phyloP scores from a whole-genome alignment of 2,888 invertebrate genomes.

The Blera fallax region DNA sequence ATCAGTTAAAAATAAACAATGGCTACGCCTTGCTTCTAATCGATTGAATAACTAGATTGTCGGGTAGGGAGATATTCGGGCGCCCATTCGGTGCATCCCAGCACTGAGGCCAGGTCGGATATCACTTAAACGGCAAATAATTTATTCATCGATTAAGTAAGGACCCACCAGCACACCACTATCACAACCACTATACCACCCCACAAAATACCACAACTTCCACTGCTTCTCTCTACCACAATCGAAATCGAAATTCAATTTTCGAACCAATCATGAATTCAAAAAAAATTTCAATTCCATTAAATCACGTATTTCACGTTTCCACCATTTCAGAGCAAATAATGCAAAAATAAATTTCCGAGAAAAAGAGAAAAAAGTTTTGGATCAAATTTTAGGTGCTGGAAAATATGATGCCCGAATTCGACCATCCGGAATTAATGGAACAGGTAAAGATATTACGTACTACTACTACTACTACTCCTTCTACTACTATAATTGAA shows the following conservation, averaged over 20 bases:
- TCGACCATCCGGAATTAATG: constrained; percentile 95
- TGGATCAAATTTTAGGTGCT: constrained; percentile 95
- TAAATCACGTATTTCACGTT: constrained; percentile 71
- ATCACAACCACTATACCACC: not conserved
- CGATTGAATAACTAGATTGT: constrained; percentile 71
- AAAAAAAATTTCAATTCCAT: constrained; percentile 68
- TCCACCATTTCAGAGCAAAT: constrained; percentile 85
- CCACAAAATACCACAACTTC: not conserved
- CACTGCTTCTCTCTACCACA: constrained; percentile 2
- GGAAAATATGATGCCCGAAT: constrained; percentile 96
- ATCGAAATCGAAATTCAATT: constrained; percentile 56
- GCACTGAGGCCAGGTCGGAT: not conserved
- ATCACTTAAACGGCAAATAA: constrained; percentile 63
- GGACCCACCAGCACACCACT: constrained; percentile 35
- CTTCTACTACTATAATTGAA: constrained; percentile 43
- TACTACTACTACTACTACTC: too few relatives aligned
- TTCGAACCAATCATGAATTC: constrained; percentile 59
- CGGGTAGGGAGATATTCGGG: constrained; percentile 33
- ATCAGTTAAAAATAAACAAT: constrained; percentile 69
- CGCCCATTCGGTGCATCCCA: not conserved
- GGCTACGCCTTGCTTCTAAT: constrained; percentile 59
- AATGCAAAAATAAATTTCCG: constrained; percentile 94
- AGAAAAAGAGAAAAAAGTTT: constrained; percentile 96
- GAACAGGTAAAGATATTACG: constrained; percentile 89
- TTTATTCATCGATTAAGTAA: constrained; percentile 72